Conservation (phyloP, 1,140 invertebrate species). For the Heterodera schachtii region DNA sequence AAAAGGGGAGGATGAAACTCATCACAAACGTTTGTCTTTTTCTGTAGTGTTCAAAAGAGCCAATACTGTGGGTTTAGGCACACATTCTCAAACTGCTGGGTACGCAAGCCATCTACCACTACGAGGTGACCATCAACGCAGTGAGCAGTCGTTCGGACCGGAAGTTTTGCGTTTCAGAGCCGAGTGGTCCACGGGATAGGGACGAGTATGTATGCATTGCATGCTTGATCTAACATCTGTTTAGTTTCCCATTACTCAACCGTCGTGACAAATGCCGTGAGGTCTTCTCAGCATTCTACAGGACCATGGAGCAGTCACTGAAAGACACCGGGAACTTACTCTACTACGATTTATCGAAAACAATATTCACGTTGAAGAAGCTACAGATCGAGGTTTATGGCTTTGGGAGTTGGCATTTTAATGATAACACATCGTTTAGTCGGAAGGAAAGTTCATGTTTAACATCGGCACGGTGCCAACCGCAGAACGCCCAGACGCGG, state of each 20-base stretch:
- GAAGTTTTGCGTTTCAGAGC: not conserved
- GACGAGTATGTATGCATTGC: not conserved
- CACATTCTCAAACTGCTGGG: not conserved
- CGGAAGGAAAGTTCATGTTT: not conserved
- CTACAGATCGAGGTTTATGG: not conserved
- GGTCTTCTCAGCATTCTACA: not conserved
- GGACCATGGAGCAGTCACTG: not conserved
- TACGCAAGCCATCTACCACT: not conserved
- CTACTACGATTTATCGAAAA: not conserved
- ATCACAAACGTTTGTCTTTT: not conserved
- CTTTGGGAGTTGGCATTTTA: not conserved
- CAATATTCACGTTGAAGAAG: not conserved
- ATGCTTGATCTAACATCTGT: not conserved
- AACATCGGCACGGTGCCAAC: not conserved
- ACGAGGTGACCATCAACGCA: not conserved
- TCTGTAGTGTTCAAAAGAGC: not conserved
- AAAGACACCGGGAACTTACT: not conserved
- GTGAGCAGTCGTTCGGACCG: not conserved
- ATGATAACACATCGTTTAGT: not conserved
- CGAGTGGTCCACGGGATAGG: not conserved
- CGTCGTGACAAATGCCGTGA: slow-evolving; percentile 1
- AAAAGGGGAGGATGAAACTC: not conserved
- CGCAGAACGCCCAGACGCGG: not conserved
- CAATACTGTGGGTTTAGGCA: not conserved
- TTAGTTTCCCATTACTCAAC: not conserved